A percentile compares a stretch with the other conserved stretches of the same genome.
Evolutionary conservation across 2,888 invertebrate species (phyloP).

Genomic region (Dasysyrphus albostriatus): DNA sequence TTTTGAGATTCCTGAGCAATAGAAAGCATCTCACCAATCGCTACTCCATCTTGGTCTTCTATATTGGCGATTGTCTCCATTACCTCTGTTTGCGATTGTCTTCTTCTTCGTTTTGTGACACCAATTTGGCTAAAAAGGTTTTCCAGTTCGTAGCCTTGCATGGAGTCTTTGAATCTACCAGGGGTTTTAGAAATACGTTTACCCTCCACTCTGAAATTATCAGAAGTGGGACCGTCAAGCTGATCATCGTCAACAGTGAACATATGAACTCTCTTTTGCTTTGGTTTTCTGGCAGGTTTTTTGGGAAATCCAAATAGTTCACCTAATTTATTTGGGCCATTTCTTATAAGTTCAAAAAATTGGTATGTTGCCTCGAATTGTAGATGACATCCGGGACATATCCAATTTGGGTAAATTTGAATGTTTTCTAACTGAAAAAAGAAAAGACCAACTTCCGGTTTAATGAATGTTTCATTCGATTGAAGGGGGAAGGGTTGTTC

Average conservation of each 20-base stretch:
- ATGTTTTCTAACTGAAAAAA: conserved; percentile 87
- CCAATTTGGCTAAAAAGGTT: conserved; percentile 90
- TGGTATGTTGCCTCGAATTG: conserved; percentile 90
- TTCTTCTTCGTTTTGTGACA: conserved; percentile 86
- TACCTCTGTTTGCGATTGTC: background rate
- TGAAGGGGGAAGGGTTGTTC: conserved; percentile 15
- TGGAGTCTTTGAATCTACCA: conserved; percentile 86
- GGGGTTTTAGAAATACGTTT: conserved; percentile 87
- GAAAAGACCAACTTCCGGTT: conserved; percentile 23
- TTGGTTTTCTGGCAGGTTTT: conserved; percentile 74
- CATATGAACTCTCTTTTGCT: background rate
- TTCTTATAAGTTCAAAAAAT: conserved; percentile 89
- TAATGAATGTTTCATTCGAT: conserved; percentile 19
- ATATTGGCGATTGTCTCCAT: conserved; percentile 45
- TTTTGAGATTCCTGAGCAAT: background rate
- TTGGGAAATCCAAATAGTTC: conserved; percentile 82
- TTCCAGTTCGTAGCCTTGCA: conserved; percentile 91
- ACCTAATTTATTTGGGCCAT: conserved; percentile 86
- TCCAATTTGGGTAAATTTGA: conserved; percentile 88
- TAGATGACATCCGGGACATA: conserved; percentile 91
- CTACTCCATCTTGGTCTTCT: conserved; percentile 81
- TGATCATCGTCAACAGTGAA: background rate
- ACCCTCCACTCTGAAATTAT: background rate
- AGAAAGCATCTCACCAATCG: conserved; percentile 45
- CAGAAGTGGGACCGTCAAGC: background rate